These are phyloP conservation scores for Epirrhoe alternata DNA, from an alignment of 2,888 invertebrate genomes.

Conservation along the genomic window DNA sequence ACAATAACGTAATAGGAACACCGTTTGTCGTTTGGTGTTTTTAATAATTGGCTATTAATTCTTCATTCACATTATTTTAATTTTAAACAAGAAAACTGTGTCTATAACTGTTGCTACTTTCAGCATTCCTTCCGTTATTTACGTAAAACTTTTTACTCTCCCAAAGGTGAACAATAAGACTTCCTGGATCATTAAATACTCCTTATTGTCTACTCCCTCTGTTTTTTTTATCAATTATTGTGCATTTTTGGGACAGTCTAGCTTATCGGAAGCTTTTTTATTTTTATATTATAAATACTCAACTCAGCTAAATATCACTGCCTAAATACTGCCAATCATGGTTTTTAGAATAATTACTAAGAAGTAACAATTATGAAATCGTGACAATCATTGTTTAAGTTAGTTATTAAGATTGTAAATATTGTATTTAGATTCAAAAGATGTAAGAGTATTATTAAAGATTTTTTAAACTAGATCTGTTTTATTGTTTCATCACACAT, in stretches of 20 bases:
- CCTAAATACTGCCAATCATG: slow-evolving; percentile 59
- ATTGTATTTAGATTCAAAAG: slow-evolving; percentile 82
- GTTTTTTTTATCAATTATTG: slow-evolving; percentile 44
- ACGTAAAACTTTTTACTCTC: slow-evolving; percentile 57
- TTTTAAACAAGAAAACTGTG: neutral
- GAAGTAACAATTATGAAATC: slow-evolving; percentile 53
- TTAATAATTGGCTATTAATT: too few species aligned
- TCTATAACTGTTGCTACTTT: neutral
- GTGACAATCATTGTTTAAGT: slow-evolving; percentile 65
- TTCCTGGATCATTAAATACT: neutral
- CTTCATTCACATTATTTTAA: too few species aligned
- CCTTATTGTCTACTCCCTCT: neutral
- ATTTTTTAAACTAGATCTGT: slow-evolving; percentile 52
- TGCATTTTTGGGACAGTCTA: slow-evolving; percentile 72
- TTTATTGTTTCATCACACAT: neutral
- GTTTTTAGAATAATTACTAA: slow-evolving; percentile 40
- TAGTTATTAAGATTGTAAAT: slow-evolving; percentile 79
- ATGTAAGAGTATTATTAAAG: slow-evolving; percentile 82
- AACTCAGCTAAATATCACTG: slow-evolving; percentile 69
- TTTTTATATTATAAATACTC: slow-evolving; percentile 58
- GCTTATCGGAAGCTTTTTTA: slow-evolving; percentile 53
- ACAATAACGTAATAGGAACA: too few species aligned
- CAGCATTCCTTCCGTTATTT: slow-evolving; percentile 38
- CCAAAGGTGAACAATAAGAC: slow-evolving; percentile 69
- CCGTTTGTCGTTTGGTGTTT: too few species aligned